Conservation (phyloP, 2,797 vertebrate genomes). For the Sebastolobus altivelis region DNA sequence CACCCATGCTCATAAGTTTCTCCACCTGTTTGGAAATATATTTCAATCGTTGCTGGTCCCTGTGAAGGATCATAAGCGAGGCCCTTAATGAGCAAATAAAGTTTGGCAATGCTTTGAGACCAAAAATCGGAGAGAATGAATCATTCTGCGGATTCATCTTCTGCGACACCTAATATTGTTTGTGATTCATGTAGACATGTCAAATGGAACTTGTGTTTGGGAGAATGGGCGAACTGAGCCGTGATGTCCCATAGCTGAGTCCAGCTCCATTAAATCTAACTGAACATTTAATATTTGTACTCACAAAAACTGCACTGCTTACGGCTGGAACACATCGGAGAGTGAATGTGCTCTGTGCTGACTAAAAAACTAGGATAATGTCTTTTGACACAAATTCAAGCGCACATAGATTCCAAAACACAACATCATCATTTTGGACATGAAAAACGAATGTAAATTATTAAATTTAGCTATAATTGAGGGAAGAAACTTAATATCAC, state of each 20-base stretch:
- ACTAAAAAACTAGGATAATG: neutral
- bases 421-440: neutral
- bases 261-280: conserved; percentile 65
- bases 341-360: conserved; percentile 6
- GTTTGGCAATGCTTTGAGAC: conserved; percentile 63
- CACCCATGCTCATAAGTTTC: conserved; percentile 83
- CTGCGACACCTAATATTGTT: conserved; percentile 80
- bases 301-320: conserved; percentile 21
- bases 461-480: neutral
- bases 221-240: conserved; percentile 64
- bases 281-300: conserved; percentile 49
- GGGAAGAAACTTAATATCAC: neutral
- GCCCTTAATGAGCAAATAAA: conserved; percentile 80
- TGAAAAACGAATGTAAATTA: conserved; percentile 12
- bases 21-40: conserved; percentile 86
- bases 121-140: conserved; percentile 77
- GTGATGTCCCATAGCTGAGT: conserved; percentile 55
- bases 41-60: conserved; percentile 74
- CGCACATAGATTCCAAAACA: neutral
- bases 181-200: conserved; percentile 77
- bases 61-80: conserved; percentile 79
- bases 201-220: conserved; percentile 57
- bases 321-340: conserved; percentile 6
- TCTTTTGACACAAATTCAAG: neutral
- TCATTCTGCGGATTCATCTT: conserved; percentile 78